Base-by-base conservation (phyloP, 2,113 vertebrate species). In the Tamias sibiricus region DNA sequence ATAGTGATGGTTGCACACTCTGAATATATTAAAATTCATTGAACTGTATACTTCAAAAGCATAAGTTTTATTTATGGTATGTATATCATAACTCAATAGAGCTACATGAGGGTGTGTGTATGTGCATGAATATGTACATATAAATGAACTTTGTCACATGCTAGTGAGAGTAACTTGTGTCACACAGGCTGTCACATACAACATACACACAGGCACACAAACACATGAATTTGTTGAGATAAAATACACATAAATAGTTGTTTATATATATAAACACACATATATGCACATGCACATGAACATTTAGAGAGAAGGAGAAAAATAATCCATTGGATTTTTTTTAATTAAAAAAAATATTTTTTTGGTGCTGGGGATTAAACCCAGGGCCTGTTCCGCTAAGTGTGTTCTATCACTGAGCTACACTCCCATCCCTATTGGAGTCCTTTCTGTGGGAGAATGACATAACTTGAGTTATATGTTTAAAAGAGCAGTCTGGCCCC, bases 391-490 rank as follows among this genome's bases (percentile, higher is more conserved):
- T 24, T 4, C 47, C 42, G 13, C 30, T 14, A 6, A 24, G 14
- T 77, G 47, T 24, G 26, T 22, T 7, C 47, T 26, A 77, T 47
- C 30, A 79, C 37, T n/a, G 62, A 87, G 37, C 37, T n/a, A 13
- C 17, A 13, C 35, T 30, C 10, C 17, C 7, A 79, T 2, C 16
- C 52, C 40, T 62, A 11, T 7, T 19, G 37, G 14, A 52, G 66
- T 8, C 47, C 75, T 88, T 49, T 62, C 52, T 49, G 47, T 42
- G 40, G 47, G 64, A 57, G 37, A 8, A 35, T 72, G 30, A 26
- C 44, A 14, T 89, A 68, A 87, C 66, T 59, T 62, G 24, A 59
- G 76, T 82, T 85, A 11, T 35, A 40, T 52, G n/a, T 93, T 49
- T 68, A 17, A 62, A 74, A 71, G 37, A 30, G 12, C 12, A n/a